A percentile compares a stretch with the other conserved stretches of the same genome.
Conservation (phyloP, 2,888 invertebrate genomes). For the Drosophila flavopinicola region DNA sequence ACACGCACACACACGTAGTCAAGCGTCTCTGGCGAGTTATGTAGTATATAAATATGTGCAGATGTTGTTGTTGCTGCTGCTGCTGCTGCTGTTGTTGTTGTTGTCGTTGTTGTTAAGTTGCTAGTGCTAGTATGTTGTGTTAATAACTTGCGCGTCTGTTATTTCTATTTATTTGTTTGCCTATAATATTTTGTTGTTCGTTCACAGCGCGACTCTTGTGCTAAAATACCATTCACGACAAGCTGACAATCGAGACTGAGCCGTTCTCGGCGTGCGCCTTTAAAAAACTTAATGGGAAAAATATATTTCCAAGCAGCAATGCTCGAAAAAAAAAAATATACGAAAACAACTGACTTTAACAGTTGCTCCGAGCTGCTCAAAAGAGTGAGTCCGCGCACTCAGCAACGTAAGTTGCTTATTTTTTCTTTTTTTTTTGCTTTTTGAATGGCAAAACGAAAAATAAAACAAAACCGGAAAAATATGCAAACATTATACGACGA, state of each 20-base stretch:
- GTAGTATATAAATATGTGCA: conserved; percentile 53
- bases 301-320: conserved; percentile 65
- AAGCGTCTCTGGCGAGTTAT: conserved; percentile 48
- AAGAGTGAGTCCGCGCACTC: conserved; percentile 57
- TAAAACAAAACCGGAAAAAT: conserved; percentile 77
- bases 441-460: conserved; percentile 75
- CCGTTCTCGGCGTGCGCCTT: conserved; percentile 80
- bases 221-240: conserved; percentile 82
- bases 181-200: background rate
- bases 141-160: conserved; percentile 56
- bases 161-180: background rate
- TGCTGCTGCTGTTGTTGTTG: conserved; percentile 10
- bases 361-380: conserved; percentile 63
- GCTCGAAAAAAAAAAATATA: conserved; percentile 52
- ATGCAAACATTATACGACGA: conserved; percentile 29
- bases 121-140: conserved; percentile 39
- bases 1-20: conserved; percentile 21
- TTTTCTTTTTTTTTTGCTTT: conserved; percentile 22
- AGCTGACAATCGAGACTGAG: conserved; percentile 83
- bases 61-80: conserved; percentile 36
- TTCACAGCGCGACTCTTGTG: conserved; percentile 63
- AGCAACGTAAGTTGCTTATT: conserved; percentile 48
- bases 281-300: conserved; percentile 80
- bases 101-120: conserved; percentile 23
- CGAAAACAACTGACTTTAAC: conserved; percentile 53